Evolutionary conservation across 2,113 vertebrate species (phyloP).

Genomic region (Micromys minutus): DNA sequence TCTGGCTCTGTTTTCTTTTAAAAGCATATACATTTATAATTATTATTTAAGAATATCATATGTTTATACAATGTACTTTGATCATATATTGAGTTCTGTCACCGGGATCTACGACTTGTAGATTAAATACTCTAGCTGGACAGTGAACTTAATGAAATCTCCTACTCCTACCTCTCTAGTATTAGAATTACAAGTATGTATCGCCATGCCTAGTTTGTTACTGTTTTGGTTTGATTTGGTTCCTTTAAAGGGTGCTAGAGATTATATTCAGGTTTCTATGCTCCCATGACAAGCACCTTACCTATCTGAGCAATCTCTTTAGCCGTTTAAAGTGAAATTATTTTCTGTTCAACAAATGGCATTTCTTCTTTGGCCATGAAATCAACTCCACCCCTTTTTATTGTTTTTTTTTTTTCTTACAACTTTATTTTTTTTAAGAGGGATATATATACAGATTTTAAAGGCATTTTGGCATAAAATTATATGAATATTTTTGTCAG

Average conservation of each 20-base stretch:
- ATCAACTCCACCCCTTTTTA: conserved; percentile 28
- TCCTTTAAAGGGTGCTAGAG: neutral
- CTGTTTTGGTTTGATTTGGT: too few species aligned
- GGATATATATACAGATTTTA: too few species aligned
- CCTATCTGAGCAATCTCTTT: neutral
- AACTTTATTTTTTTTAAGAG: too few species aligned
- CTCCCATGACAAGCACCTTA: neutral
- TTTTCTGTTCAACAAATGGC: neutral
- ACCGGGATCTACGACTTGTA: neutral
- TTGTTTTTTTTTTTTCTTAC: too few species aligned
- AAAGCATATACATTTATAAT: neutral
- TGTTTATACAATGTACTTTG: neutral
- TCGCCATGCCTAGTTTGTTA: neutral
- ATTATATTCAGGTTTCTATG: neutral
- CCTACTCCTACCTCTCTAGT: neutral
- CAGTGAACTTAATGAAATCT: neutral
- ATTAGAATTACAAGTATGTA: neutral
- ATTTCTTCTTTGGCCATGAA: neutral
- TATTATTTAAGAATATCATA: neutral
- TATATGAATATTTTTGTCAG: too few species aligned
- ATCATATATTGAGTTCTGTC: neutral
- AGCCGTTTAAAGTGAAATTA: neutral
- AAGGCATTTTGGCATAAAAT: too few species aligned
- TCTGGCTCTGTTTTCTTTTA: neutral
- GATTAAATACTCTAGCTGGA: neutral